Percentiles rank a stretch among this genome's conserved stretches.
These are phyloP conservation scores for Micropoecilia bifurca DNA, from an alignment of 2,797 vertebrate species.

Conservation along the genomic window DNA sequence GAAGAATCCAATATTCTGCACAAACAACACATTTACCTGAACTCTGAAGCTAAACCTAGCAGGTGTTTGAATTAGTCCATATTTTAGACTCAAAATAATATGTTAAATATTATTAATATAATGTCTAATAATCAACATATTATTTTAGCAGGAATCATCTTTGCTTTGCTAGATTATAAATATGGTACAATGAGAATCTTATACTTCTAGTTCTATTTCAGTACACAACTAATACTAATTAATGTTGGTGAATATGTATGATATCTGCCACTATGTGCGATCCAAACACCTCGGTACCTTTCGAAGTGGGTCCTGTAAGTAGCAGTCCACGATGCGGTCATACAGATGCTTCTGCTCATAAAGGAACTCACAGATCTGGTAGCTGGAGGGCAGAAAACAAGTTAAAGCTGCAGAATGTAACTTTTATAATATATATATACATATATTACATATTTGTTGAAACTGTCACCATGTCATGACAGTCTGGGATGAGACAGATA, in stretches of 20 bases:
- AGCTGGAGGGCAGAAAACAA: conserved; percentile 77
- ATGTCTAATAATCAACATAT: neutral
- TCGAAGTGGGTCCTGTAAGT: conserved; percentile 90
- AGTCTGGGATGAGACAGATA: too few relatives aligned
- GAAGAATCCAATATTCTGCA: neutral
- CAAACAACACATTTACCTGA: neutral
- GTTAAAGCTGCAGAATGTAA: too few relatives aligned
- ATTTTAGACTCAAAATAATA: neutral
- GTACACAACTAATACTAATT: neutral
- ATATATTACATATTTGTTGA: too few relatives aligned
- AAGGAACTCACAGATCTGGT: conserved; percentile 97
- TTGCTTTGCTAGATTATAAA: neutral
- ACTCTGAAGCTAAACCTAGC: neutral
- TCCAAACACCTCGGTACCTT: conserved; percentile 77
- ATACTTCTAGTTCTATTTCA: neutral
- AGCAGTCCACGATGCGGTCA: conserved; percentile 92
- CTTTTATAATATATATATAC: too few relatives aligned
- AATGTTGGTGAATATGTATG: neutral
- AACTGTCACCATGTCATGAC: too few relatives aligned
- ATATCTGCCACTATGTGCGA: neutral
- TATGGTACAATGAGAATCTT: neutral
- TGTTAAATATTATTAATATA: neutral
- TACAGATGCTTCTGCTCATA: conserved; percentile 92
- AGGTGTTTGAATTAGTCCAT: neutral
- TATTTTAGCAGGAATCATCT: neutral